phyloP scores from a whole-genome alignment of 2,888 invertebrate genomes.

The Pecten maximus region DNA sequence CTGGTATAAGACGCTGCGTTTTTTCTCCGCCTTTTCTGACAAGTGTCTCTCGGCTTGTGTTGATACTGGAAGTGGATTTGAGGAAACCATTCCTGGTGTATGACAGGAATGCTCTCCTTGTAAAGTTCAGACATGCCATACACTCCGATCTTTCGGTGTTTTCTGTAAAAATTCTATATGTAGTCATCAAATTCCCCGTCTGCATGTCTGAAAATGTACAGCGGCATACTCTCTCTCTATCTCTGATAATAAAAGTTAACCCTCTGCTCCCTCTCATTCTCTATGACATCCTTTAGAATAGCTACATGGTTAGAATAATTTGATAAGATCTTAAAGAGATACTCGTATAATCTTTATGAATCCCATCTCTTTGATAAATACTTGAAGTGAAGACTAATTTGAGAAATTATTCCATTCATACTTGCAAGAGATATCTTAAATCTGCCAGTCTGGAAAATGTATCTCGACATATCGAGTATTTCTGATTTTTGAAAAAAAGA shows the following conservation, averaged over 20 bases:
- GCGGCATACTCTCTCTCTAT: background rate
- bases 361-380: background rate
- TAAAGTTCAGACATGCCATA: background rate
- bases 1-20: background rate
- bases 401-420: background rate
- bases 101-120: background rate
- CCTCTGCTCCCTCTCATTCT: slow-evolving; percentile 24
- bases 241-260: background rate
- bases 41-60: background rate
- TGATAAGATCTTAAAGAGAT: background rate
- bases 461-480: background rate
- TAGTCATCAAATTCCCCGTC: background rate
- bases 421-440: background rate
- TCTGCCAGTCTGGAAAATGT: background rate
- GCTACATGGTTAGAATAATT: background rate
- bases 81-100: background rate
- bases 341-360: background rate
- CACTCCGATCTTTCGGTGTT: background rate
- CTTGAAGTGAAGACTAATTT: background rate
- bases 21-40: slow-evolving; percentile 9
- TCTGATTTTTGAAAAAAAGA: too few relatives aligned
- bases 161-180: slow-evolving; percentile 1
- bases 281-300: background rate
- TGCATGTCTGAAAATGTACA: background rate
- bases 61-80: background rate